Evolutionary conservation across 2,113 vertebrate species (phyloP).

Genomic region (Chelonoidis abingdonii): DNA sequence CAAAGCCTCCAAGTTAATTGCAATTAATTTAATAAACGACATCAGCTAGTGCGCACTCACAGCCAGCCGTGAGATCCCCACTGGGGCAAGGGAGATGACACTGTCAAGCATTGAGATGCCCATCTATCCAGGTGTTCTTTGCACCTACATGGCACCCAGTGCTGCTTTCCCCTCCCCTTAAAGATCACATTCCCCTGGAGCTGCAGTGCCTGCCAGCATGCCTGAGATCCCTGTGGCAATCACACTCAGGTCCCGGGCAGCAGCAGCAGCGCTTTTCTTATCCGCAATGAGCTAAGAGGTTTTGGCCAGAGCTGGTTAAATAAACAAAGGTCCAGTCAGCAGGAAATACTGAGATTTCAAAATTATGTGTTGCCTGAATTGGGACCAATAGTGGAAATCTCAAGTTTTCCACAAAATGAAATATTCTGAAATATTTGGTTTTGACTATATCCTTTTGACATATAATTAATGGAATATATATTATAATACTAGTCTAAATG

Average conservation of each 20-base stretch:
- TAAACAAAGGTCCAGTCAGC: background rate
- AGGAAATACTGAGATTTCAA: background rate
- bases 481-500: background rate
- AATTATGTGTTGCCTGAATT: background rate
- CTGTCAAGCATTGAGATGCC: background rate
- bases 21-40: constrained; percentile 23
- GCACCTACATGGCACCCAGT: background rate
- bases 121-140: constrained; percentile 10
- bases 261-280: background rate
- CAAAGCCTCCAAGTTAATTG: constrained; percentile 19
- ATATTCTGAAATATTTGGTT: background rate
- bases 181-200: rapidly evolving
- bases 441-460: background rate
- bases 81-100: background rate
- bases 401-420: background rate
- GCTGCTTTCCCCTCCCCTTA: background rate
- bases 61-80: background rate
- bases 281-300: background rate
- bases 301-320: background rate
- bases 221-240: background rate
- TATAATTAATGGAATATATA: background rate
- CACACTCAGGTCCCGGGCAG: too few species aligned
- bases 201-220: background rate
- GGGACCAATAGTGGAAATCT: background rate
- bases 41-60: background rate